Evolutionary conservation across 2,888 invertebrate genomes (phyloP).

Genomic region (Orchestes rusci): DNA sequence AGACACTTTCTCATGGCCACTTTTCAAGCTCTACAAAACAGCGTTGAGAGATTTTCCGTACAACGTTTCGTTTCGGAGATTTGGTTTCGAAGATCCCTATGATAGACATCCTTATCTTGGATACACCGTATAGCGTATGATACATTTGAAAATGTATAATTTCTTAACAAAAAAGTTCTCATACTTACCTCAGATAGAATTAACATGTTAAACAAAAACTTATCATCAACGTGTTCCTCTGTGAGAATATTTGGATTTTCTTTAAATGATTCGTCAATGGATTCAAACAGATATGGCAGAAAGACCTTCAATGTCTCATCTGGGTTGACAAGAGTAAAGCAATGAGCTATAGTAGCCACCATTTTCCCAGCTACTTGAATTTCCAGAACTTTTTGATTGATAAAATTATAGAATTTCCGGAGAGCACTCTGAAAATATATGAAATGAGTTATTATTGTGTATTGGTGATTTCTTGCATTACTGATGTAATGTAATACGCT

Average conservation of each 20-base stretch:
- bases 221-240: conserved; percentile 72
- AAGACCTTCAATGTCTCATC: conserved; percentile 63
- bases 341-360: conserved; percentile 64
- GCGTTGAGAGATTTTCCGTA: too few relatives aligned
- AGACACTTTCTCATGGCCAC: too few relatives aligned
- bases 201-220: conserved; percentile 69
- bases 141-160: too few relatives aligned
- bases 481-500: background rate
- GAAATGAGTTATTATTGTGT: too few relatives aligned
- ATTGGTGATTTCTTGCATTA: too few relatives aligned
- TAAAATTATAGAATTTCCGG: conserved; percentile 67
- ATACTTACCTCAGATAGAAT: conserved; percentile 63
- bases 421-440: conserved; percentile 55
- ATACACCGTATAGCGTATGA: too few relatives aligned
- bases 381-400: conserved; percentile 70
- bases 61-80: too few relatives aligned
- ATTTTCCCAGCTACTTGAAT: conserved; percentile 76
- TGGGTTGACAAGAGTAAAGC: conserved; percentile 60
- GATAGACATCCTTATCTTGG: too few relatives aligned
- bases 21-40: too few relatives aligned
- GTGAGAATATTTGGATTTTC: conserved; percentile 60
- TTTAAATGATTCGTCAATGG: conserved; percentile 52
- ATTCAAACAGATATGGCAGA: conserved; percentile 64
- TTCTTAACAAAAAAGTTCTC: too few relatives aligned
- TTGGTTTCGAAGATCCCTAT: too few relatives aligned